Base-by-base conservation (phyloP, 2,888 invertebrate genomes). In the Trachelus iudaicus region DNA sequence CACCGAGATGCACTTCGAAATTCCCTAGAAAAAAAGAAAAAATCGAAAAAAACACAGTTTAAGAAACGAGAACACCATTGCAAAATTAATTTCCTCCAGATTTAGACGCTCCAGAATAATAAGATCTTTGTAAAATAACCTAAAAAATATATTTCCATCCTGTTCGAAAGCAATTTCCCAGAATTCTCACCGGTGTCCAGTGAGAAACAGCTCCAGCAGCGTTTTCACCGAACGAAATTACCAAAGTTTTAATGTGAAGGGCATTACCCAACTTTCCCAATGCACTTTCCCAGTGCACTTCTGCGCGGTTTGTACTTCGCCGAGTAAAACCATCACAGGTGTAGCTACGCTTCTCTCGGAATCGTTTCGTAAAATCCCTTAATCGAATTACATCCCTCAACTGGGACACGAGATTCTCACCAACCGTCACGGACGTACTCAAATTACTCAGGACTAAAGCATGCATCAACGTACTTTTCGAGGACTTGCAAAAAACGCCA, bases 161-260 rank as follows among this genome's bases (percentile, higher is more conserved):
- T 9, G 23, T 9, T 9, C 9, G 9, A 56, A 56, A 56, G 56
- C 56, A 56, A 56, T 56, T 74, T 69, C 30, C 73, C 40, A 23
- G n/a, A 31, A 30, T 2, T 23, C 13, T 4, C 23, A 56, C 23
- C 56, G 9, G 1, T 56, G 23, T 23, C 56, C 56, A 56, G 23
- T 56, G 56, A 56, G 56, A 56, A 56, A 23, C 56, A 56, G 23
- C 56, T 56, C 56, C 56, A 23, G 23, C 23, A 33, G 31, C 71
- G 69, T 34, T 71, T 71, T 78, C 74, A 81, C 83, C 82, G 79
- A 82, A 81, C 82, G 85, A 83, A 86, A 88, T 88, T 87, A 85
- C 82, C 81, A 87, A 87, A 87, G 87, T 88, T 87, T 86, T 87
- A 87, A 88, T 86, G 87, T 85, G 86, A 87, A 87, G 84, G 87